Percentiles rank a stretch among this genome's conserved stretches.
Conservation (phyloP, 2,797 vertebrate genomes). For the Enteromius thamalakanensis region DNA sequence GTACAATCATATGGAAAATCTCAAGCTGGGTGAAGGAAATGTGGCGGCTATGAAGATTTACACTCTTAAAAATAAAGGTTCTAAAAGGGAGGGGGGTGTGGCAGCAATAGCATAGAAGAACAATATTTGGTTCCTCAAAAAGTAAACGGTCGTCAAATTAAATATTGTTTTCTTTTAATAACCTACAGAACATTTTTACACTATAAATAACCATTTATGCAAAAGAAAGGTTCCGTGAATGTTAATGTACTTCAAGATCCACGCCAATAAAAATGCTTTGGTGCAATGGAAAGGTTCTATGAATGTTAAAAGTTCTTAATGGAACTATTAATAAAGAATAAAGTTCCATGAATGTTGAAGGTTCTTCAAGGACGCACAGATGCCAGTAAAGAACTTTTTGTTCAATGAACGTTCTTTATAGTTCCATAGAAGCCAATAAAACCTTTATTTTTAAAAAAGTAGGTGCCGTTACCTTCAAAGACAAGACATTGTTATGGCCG, state of each 20-base stretch:
- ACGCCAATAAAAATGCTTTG: not conserved
- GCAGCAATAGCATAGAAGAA: not conserved
- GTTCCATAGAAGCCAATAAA: not conserved
- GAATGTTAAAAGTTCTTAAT: not conserved
- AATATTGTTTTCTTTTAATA: not conserved
- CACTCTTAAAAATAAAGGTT: not conserved
- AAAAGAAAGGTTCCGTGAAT: not conserved
- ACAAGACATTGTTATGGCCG: conserved; percentile 61
- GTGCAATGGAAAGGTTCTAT: not conserved
- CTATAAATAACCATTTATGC: not conserved
- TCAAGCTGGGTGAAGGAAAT: conserved; percentile 14
- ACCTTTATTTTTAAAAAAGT: not conserved
- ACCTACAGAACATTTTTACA: not conserved
- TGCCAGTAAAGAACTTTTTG: not conserved
- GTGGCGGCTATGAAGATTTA: not conserved
- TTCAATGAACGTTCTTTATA: not conserved
- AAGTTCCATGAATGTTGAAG: not conserved
- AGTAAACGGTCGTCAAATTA: not conserved
- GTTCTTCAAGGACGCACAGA: no score
- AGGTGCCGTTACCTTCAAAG: conserved; percentile 66
- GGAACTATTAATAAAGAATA: not conserved
- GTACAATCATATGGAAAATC: conserved; percentile 21
- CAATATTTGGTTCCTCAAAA: not conserved
- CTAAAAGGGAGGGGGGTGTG: not conserved
- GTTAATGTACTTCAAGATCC: not conserved